Percentiles rank a stretch among this genome's conserved stretches.
Conservation (phyloP, 2,113 vertebrate genomes). For the human (Homo sapiens) region GRCh38 chr4:127305001-127305500, state of each 20-base stretch:
- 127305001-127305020: conserved; percentile 18
- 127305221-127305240: neutral
- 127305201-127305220: conserved; percentile 33
- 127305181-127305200: conserved; percentile 36
- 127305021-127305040: conserved; percentile 58
- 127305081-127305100: conserved; percentile 63
- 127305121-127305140: conserved; percentile 63
- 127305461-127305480: neutral
- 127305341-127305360: neutral
- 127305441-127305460: neutral
- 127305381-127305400: neutral
- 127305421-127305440: neutral
- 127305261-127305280: neutral
- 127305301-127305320: neutral
- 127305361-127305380: neutral
- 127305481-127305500: neutral
- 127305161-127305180: conserved; percentile 7
- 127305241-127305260: neutral
- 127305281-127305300: neutral
- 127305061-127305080: conserved; percentile 65
- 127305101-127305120: conserved; percentile 66
- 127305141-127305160: conserved; percentile 59
- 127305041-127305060: conserved; percentile 65
- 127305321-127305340: neutral
- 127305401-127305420: neutral